These are phyloP conservation scores for Trochalopteron elliotii DNA, from an alignment of 2,113 vertebrate genomes.

Conservation along the genomic window DNA sequence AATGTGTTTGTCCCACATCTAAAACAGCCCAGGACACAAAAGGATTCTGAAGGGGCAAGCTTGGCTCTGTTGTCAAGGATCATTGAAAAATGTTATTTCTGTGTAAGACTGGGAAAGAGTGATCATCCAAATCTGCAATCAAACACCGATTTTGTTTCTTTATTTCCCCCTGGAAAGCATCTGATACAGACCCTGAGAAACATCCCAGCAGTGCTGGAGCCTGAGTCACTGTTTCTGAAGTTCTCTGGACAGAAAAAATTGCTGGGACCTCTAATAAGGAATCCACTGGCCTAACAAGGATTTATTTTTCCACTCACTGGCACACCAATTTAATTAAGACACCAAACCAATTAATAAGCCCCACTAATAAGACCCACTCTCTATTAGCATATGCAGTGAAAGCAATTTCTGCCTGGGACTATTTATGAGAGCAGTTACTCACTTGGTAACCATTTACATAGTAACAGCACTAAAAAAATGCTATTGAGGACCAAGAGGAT, in stretches of 20 bases:
- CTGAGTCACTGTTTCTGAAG: not conserved
- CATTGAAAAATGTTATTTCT: not conserved
- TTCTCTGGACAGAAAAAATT: not conserved
- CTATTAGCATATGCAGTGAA: constrained; percentile 32
- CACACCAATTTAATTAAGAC: constrained; percentile 42
- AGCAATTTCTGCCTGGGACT: constrained; percentile 27
- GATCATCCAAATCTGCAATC: not conserved
- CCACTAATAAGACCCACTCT: constrained; percentile 25
- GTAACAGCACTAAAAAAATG: constrained; percentile 22
- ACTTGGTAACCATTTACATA: constrained; percentile 14
- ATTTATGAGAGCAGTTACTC: constrained; percentile 26
- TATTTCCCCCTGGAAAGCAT: not conserved
- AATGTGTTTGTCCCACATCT: not conserved
- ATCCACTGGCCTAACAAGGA: not conserved
- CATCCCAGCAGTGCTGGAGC: not conserved
- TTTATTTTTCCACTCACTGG: constrained; percentile 22
- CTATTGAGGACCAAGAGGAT: not conserved
- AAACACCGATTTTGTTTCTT: not conserved
- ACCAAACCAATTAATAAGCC: constrained; percentile 49
- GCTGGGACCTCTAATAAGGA: not conserved
- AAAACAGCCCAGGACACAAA: not conserved
- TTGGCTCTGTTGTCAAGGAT: not conserved
- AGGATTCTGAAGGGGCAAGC: not conserved
- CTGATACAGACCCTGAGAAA: not conserved
- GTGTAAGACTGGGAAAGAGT: not conserved